Base-by-base conservation (phyloP, 2,888 invertebrate species). In the Ormyrus nitidulus region DNA sequence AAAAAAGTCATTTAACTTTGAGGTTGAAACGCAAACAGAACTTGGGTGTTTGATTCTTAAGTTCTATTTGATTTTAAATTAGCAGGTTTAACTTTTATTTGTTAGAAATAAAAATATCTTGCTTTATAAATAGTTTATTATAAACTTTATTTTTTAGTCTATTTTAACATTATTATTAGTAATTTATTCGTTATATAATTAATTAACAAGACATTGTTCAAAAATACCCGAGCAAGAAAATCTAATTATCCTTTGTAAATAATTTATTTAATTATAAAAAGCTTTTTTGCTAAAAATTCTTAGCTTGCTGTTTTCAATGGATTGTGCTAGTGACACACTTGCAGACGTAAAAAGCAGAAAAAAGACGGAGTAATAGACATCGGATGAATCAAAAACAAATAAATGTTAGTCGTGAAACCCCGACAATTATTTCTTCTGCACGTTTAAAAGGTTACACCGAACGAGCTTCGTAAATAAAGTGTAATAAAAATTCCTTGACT, bases 331-430 rank as follows among this genome's bases (percentile, higher is more conserved):
- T 59, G 51, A 51, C 49, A 51, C 51, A 61, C 51, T 61, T 34
- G 34, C 46, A 6, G 4, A 51, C n/a, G 11, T 11, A n/a, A 44
- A 71, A 61, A 34, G 34, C 34, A 34, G 34, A 71, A 51, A 19
- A 70, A 68, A 44, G 11, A 34, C 56, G 19, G n/a, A 8, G 13
- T 48, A 69, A 44, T 48, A 46, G 34, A 46, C 56, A 13, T 72
- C 7, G 51, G 53, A 72, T 62, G 54, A 58, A 48, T 49, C 34
- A 59, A 34, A 75, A 68, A 66, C 11, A 11, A 34, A 59, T 49
- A 58, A 49, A 70, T 10, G 48, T 6, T 10, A 49, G 49, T 34
- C 19, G 34, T 5, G 34, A 13, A 56, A 10, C 49, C 6, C 44
- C n/a, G 53, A 68, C 34, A 34, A 34, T 34, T 34, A 34, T 34